Evolutionary conservation across 2,888 invertebrate species (phyloP), one percentile per base, ranked within the genome.

Genomic region (Amiota minor): DNA sequence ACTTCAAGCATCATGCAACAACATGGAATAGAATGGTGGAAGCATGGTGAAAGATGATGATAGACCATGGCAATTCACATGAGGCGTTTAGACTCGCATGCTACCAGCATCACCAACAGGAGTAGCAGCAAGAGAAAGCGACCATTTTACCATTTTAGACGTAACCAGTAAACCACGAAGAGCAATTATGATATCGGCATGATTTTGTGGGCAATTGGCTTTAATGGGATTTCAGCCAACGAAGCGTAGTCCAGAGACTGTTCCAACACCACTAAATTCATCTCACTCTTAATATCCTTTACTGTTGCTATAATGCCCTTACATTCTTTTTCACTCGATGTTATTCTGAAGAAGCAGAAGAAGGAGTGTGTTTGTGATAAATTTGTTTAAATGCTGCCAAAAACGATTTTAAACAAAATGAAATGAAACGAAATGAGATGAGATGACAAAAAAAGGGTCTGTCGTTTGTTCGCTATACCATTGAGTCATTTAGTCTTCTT

Each of bases 161-260:
- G 35, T 35, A n/a, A 16, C 61, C 46, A 71, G 72, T n/a, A 74
- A 84, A 83, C 82, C 85, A 85, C 82, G 76, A 83, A 83, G 82
- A 83, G 82, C 82, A 83, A 83, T 83, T 83, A 83, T 83, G 82
- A 83, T 83, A 83, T 84, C 82, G 85, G 81, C 85, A 83, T 85
- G 83, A 85, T 83, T 83, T 83, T 85, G 83, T 83, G 85, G 83
- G 83, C 83, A 83, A 83, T 83, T 83, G 83, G 83, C 83, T 83
- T 83, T 83, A 83, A 83, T 85, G 85, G 85, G 35, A 78, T 73
- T 71, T 74, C 77, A 80, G 74, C 35, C 35, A 35, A 35, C 74
- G 75, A 71, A 71, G 62, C 50, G 18, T 59, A 45, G 72, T 72
- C 46, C 46, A 18, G 53, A n/a, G 45, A 50, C 14, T 69, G 56